These are phyloP conservation scores for Phalanger gymnotis DNA, from an alignment of 2,797 vertebrate genomes.

Conservation along the genomic window DNA sequence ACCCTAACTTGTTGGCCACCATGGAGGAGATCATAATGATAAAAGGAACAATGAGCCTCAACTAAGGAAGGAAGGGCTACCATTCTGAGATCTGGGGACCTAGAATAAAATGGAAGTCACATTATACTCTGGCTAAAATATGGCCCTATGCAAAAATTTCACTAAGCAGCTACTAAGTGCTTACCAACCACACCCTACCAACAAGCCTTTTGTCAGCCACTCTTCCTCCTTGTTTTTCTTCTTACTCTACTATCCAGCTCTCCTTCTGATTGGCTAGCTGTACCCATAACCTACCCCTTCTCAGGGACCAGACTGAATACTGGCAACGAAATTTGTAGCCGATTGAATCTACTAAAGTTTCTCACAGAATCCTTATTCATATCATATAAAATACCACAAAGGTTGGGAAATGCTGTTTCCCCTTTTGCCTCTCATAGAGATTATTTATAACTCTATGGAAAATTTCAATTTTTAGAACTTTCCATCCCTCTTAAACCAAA, in stretches of 20 bases:
- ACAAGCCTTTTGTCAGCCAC: neutral
- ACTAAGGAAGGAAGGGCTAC: neutral
- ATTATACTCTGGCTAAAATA: neutral
- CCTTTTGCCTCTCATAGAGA: neutral
- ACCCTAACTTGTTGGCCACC: neutral
- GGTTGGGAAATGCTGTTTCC: neutral
- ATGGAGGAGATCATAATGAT: neutral
- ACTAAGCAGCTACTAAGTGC: neutral
- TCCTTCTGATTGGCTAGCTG: neutral
- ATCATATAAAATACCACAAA: neutral
- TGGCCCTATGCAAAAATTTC: neutral
- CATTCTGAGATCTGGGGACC: neutral
- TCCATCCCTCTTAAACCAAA: neutral
- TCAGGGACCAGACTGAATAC: neutral
- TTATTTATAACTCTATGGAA: neutral
- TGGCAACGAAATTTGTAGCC: neutral
- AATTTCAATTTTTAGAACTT: neutral
- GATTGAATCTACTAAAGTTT: neutral
- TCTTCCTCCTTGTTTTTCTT: neutral
- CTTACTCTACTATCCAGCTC: neutral
- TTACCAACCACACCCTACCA: neutral
- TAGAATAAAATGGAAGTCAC: neutral
- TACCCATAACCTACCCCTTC: neutral
- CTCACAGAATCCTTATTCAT: neutral
- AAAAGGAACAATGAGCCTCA: neutral